Evolutionary conservation across 2,113 vertebrate genomes (phyloP), one percentile per base, ranked within the genome.

Genomic region (Sterna hirundo): DNA sequence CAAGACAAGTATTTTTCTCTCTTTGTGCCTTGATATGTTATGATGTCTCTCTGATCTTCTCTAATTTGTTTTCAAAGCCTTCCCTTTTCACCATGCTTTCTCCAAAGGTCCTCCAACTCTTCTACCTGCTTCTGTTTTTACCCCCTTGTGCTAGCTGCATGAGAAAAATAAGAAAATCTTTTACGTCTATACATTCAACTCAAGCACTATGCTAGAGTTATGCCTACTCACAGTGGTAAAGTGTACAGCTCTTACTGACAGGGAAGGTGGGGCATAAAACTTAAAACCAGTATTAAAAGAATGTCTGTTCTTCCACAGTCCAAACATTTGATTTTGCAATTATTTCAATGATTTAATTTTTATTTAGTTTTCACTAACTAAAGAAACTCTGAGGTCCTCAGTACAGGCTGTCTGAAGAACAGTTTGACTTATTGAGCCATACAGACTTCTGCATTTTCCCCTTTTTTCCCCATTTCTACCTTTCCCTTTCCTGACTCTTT

Each of bases 221-320:
- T 16, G 34, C 25, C 32, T 84, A 49, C 29, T 51, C 9, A 47
- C 5, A 49, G 2, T 62, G 27, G 22, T 65, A 0, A 77, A 74
- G 14, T 17, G 30, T 26, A 65, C 14, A 25, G 22, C 0, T 1
- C 8, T 88, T 27, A 16, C 19, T 64, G 49, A 79, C 0, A 7
- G 7, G 29, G 22, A 86, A 34, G 30, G 7, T 54, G 46, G 9
- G 34, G 6, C 22, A 52, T 30, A 60, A 42, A 68, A 76, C 25
- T 38, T 71, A 58, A 83, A 86, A 68, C 8, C 19, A 49, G 3
- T 25, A n/a, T 65, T 49, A 49, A 75, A 74, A 61, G 13, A 76
- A 68, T 15, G 13, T 47, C 10, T 71, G 17, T 52, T 64, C 55
- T 66, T 77, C 49, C 32, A 72, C 44, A 54, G 19, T 26, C 10